Evolutionary conservation across 1,140 invertebrate species (phyloP).

Genomic region (Drosophila pseudoananassae): DNA sequence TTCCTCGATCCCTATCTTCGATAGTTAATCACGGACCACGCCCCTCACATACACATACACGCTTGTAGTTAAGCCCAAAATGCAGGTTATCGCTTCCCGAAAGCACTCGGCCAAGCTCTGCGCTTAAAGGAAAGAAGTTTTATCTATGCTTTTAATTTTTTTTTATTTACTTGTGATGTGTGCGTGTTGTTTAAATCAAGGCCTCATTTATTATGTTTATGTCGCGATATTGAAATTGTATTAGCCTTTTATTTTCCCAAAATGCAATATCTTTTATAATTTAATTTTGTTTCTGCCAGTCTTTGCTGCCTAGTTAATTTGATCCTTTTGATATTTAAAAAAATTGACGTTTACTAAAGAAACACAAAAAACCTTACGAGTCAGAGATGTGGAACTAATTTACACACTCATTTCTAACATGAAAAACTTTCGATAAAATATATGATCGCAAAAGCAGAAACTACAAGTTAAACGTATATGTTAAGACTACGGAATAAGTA

Average conservation of each 20-base stretch:
- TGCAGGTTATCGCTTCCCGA: conserved; percentile 19
- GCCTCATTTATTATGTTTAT: conserved; percentile 54
- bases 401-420: conserved; percentile 46
- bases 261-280: conserved; percentile 18
- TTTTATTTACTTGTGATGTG: conserved; percentile 45
- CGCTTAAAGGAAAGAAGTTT: conserved; percentile 24
- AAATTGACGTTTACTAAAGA: conserved; percentile 37
- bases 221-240: conserved; percentile 40
- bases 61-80: conserved; percentile 47
- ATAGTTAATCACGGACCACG: conserved; percentile 31
- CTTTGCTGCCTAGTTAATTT: background rate
- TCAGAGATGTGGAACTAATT: conserved; percentile 56
- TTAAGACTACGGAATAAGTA: conserved; percentile 55
- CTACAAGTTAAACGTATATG: conserved; percentile 67
- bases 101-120: conserved; percentile 26
- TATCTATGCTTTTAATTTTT: conserved; percentile 26
- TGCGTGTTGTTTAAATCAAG: conserved; percentile 50
- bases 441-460: conserved; percentile 61
- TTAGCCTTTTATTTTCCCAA: conserved; percentile 18
- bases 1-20: conserved; percentile 14
- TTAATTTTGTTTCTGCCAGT: background rate
- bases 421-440: conserved; percentile 41
- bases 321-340: conserved; percentile 20
- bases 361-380: background rate
- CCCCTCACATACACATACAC: conserved; percentile 22